phyloP scores from a whole-genome alignment of 2,888 invertebrate genomes.

The Corbicula japonica region DNA sequence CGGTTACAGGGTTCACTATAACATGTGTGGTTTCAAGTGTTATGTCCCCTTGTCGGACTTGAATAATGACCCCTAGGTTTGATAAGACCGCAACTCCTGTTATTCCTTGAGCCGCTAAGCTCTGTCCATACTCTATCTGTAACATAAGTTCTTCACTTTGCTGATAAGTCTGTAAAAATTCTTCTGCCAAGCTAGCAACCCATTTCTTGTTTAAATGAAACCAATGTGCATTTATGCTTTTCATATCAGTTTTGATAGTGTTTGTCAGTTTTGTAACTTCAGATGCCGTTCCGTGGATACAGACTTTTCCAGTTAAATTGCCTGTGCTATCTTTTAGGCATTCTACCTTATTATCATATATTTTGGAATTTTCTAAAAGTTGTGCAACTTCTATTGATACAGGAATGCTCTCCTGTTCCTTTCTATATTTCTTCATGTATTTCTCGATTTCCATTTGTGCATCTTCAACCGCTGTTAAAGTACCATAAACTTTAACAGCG shows the following conservation, averaged over 20 bases:
- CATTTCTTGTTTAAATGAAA: background rate
- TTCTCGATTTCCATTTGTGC: background rate
- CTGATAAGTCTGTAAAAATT: background rate
- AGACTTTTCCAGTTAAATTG: background rate
- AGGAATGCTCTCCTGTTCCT: background rate
- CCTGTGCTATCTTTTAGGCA: slow-evolving; percentile 4
- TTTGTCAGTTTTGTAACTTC: background rate
- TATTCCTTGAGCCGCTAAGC: background rate
- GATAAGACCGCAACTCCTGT: background rate
- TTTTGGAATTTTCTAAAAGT: background rate
- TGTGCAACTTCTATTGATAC: background rate
- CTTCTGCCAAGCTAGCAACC: background rate
- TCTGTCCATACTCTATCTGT: background rate
- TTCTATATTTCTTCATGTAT: background rate
- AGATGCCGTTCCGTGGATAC: background rate
- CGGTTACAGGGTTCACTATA: background rate
- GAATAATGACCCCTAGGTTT: background rate
- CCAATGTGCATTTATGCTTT: background rate
- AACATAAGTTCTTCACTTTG: background rate
- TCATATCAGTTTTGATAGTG: background rate
- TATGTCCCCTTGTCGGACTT: slow-evolving; percentile 1
- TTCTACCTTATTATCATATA: background rate
- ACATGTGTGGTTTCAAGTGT: slow-evolving; percentile 7
- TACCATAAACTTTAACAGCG: background rate
- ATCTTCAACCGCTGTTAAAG: background rate